phyloP scores from a whole-genome alignment of 2,113 vertebrate species.

The Mesembrinibis cayennensis region DNA sequence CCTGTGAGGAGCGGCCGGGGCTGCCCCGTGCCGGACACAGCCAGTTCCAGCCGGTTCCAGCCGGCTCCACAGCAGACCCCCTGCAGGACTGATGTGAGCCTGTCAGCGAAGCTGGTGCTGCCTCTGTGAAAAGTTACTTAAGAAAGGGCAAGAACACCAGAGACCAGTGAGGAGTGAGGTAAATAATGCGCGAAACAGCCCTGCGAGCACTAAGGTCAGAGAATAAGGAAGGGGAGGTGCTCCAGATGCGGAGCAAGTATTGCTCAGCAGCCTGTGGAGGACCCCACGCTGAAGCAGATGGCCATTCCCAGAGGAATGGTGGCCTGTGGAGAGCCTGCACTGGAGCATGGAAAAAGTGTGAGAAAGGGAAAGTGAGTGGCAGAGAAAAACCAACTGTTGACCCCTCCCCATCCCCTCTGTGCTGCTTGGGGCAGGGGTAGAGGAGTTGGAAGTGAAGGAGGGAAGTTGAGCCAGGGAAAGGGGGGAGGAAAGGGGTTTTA shows the following conservation, averaged over 20 bases:
- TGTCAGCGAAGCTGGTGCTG: background rate
- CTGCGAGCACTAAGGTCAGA: rapidly evolving
- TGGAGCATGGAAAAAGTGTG: background rate
- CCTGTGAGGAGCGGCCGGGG: too few relatives aligned
- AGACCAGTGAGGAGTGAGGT: background rate
- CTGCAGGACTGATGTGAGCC: background rate
- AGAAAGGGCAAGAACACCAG: background rate
- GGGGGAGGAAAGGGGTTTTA: background rate
- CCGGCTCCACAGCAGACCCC: rapidly evolving
- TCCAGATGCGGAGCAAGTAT: background rate
- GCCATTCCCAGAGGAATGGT: background rate
- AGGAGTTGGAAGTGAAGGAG: background rate
- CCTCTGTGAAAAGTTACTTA: background rate
- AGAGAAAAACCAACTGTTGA: background rate
- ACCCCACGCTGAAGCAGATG: background rate
- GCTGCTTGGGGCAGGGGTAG: rapidly evolving
- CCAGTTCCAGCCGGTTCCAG: background rate
- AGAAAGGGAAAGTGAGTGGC: background rate
- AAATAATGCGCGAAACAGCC: background rate
- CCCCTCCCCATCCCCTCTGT: background rate
- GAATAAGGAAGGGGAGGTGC: background rate
- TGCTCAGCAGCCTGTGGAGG: background rate
- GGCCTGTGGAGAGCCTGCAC: background rate
- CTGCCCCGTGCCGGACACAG: rapidly evolving
- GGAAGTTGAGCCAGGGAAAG: background rate